phyloP scores from a whole-genome alignment of 1,140 invertebrate genomes.

The Lordiphosa mommai region DNA sequence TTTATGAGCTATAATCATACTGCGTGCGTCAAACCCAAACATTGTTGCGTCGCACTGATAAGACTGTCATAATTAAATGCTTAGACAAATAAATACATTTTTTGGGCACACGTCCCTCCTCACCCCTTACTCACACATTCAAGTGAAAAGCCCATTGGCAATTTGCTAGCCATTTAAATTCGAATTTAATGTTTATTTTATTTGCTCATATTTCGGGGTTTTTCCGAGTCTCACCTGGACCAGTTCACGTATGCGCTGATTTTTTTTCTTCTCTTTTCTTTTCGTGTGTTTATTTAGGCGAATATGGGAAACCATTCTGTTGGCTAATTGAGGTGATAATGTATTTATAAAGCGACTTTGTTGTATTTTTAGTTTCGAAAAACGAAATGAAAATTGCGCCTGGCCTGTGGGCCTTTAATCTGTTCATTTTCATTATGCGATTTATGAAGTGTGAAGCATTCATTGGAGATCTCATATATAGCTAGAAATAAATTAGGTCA shows the following conservation, averaged over 20 bases:
- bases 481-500: slow-evolving; percentile 62
- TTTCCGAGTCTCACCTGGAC: slow-evolving; percentile 22
- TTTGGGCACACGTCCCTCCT: too few relatives aligned
- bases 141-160: background rate
- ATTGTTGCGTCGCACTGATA: too few relatives aligned
- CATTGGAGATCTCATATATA: slow-evolving; percentile 59
- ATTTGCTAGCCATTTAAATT: slow-evolving; percentile 22
- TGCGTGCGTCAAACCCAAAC: too few relatives aligned
- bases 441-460: slow-evolving; percentile 76
- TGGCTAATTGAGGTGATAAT: slow-evolving; percentile 65
- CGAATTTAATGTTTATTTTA: slow-evolving; percentile 47
- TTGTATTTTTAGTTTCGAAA: slow-evolving; percentile 56
- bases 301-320: slow-evolving; percentile 37
- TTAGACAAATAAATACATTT: too few relatives aligned
- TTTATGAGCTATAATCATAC: too few relatives aligned
- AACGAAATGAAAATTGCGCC: slow-evolving; percentile 10
- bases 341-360: slow-evolving; percentile 73
- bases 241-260: background rate
- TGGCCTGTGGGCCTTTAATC: slow-evolving; percentile 51
- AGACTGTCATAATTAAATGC: too few relatives aligned
- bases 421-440: slow-evolving; percentile 70
- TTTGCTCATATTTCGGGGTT: slow-evolving; percentile 17
- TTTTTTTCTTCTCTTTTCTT: slow-evolving; percentile 9
- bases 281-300: slow-evolving; percentile 5
- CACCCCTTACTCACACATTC: too few relatives aligned